Conservation (phyloP, 2,888 invertebrate genomes). For the Temnothorax unifasciatus region DNA sequence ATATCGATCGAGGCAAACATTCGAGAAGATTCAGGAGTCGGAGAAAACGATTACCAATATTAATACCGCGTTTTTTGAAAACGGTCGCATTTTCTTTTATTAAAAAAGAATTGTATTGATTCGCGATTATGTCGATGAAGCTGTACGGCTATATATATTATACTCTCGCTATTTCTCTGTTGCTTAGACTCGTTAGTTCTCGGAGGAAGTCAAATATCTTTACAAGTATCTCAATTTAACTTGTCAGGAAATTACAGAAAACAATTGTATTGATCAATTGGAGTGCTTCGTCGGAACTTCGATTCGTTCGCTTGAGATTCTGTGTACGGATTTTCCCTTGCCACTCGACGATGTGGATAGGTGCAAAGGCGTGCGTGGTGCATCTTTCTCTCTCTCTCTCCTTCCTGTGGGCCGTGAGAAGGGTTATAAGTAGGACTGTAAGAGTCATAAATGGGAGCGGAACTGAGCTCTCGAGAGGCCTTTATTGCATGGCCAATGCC, state of each 20-base stretch:
- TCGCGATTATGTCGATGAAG: neutral
- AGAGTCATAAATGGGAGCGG: conserved; percentile 73
- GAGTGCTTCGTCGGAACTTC: neutral
- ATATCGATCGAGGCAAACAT: conserved; percentile 39
- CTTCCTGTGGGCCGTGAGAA: conserved; percentile 54
- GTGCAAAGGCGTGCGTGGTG: conserved; percentile 21
- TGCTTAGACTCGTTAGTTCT: neutral
- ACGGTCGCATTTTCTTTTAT: neutral
- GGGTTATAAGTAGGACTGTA: conserved; percentile 65
- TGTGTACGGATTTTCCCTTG: neutral
- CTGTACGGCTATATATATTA: neutral
- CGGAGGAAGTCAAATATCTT: neutral
- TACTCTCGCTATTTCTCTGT: neutral
- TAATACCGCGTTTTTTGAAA: neutral
- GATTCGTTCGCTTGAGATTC: conserved; percentile 5
- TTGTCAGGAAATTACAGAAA: conserved; percentile 4
- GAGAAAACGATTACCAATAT: conserved; percentile 1
- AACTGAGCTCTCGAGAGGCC: conserved; percentile 68
- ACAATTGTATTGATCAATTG: neutral
- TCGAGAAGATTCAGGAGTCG: conserved; percentile 4
- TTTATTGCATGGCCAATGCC: conserved; percentile 71
- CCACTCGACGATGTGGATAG: conserved; percentile 19
- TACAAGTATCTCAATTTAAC: neutral
- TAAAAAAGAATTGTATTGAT: neutral
- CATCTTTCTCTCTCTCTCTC: conserved; percentile 57